Percentiles rank a stretch among this genome's conserved stretches.
These are phyloP conservation scores for Hippoglossus stenolepis DNA, from an alignment of 2,113 vertebrate species.

Conservation along the genomic window DNA sequence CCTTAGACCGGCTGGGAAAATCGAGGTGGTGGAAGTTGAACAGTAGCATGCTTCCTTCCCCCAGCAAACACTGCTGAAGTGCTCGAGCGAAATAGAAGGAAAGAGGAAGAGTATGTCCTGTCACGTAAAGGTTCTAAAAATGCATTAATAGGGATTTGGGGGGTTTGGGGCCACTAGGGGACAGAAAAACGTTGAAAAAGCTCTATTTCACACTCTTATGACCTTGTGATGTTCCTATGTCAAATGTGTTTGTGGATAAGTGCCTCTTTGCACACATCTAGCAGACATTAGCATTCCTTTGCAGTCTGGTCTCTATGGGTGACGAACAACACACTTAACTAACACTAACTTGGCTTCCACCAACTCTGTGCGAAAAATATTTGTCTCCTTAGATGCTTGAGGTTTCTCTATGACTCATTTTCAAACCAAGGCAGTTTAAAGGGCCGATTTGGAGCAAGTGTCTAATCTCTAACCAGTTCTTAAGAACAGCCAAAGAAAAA, in stretches of 20 bases:
- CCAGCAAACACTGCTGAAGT: slow-evolving; percentile 25
- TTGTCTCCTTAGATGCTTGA: not conserved
- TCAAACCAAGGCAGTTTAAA: no score
- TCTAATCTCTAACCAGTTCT: not conserved
- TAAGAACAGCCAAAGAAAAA: not conserved
- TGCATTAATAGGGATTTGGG: no score
- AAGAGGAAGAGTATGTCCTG: not conserved
- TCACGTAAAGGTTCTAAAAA: not conserved
- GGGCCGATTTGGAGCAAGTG: no score
- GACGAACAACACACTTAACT: no score
- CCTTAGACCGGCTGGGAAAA: slow-evolving; percentile 10
- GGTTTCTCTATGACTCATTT: not conserved
- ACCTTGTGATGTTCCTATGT: no score
- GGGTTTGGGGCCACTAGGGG: no score
- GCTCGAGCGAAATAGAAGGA: not conserved
- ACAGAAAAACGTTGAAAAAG: no score
- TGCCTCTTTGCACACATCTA: no score
- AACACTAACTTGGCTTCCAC: not conserved
- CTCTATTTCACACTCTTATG: no score
- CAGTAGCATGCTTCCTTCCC: slow-evolving; percentile 33
- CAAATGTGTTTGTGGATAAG: no score
- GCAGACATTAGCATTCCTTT: no score
- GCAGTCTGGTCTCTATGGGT: no score
- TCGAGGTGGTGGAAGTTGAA: slow-evolving; percentile 21
- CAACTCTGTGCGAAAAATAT: not conserved